phyloP scores from a whole-genome alignment of 2,113 vertebrate species.

The Calidris pugnax region DNA sequence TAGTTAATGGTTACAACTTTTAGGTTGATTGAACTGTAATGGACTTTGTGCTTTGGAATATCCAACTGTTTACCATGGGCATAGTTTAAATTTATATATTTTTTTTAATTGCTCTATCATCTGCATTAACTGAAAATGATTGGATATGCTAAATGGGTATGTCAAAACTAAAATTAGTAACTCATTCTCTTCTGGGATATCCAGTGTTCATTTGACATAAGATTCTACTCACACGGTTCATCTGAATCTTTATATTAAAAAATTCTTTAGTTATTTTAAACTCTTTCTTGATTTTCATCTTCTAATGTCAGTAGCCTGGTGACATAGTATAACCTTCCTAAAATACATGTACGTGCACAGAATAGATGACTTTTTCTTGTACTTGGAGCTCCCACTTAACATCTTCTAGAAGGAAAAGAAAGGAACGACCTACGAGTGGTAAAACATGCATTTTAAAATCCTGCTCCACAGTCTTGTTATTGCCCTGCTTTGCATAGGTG shows the following conservation, averaged over 20 bases:
- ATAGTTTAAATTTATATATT: not conserved
- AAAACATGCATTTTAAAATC: not conserved
- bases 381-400: not conserved
- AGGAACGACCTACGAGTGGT: not conserved
- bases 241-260: not conserved
- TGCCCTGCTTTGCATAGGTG: accelerated
- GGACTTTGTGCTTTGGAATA: slow-evolving; percentile 25
- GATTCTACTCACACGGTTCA: not conserved
- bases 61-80: not conserved
- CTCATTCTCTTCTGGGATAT: not conserved
- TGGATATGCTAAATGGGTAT: not conserved
- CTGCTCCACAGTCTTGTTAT: not conserved
- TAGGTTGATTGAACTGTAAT: not conserved
- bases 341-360: not conserved
- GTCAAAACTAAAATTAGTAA: slow-evolving; percentile 14
- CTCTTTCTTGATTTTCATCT: not conserved
- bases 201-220: not conserved
- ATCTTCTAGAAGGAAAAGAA: not conserved
- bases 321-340: not conserved
- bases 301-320: not conserved
- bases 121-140: not conserved
- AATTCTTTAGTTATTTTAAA: not conserved
- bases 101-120: not conserved
- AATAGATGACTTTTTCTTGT: not conserved
- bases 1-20: slow-evolving; percentile 23